A percentile compares a stretch with the other conserved stretches of the same genome.
These are phyloP conservation scores for Camponotus fellah DNA, from an alignment of 2,888 invertebrate species.

Conservation along the genomic window DNA sequence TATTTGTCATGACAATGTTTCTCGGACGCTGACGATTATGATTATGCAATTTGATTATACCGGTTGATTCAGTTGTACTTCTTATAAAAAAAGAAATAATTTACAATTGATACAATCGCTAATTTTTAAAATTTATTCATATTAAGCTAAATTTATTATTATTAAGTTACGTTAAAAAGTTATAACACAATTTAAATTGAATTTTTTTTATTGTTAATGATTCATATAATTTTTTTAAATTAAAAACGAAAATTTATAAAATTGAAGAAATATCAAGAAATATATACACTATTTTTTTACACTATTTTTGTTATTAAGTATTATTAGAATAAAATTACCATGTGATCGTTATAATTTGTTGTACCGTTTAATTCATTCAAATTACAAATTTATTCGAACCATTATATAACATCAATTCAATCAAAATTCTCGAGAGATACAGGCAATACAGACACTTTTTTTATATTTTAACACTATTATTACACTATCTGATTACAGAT, in stretches of 20 bases:
- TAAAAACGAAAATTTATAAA: not conserved
- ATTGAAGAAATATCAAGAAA: not conserved
- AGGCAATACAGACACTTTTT: no score
- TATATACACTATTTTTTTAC: no score
- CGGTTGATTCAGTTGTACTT: not conserved
- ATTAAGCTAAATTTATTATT: no score
- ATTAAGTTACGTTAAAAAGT: not conserved
- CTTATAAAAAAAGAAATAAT: not conserved
- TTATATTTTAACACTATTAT: no score
- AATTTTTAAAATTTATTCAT: not conserved
- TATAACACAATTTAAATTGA: not conserved
- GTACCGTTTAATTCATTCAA: no score
- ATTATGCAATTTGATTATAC: not conserved
- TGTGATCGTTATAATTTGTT: no score
- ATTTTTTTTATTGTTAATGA: not conserved
- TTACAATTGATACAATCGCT: not conserved
- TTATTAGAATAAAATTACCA: no score
- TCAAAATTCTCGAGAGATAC: no score
- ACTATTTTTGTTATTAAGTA: no score
- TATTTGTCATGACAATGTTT: slow-evolving; percentile 39
- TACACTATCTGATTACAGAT: no score
- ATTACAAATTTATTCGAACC: no score
- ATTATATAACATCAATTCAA: no score
- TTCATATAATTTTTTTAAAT: not conserved
- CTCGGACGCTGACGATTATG: not conserved